Conservation (phyloP, 2,797 vertebrate genomes). For the Dendrocincla fuliginosa region DNA sequence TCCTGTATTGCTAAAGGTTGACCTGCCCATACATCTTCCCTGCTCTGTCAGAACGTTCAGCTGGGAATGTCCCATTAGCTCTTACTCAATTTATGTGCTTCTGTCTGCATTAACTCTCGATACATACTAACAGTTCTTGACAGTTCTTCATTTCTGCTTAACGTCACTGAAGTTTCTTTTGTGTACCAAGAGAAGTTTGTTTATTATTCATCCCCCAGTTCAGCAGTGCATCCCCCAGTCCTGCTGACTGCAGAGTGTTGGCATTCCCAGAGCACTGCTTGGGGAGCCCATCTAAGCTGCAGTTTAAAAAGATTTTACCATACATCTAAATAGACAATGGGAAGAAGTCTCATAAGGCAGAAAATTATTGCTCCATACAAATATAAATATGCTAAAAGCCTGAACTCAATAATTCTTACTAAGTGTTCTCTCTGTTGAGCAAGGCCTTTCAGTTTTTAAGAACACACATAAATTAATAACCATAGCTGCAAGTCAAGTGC, state of each 20-base stretch:
- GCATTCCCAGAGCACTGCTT: neutral
- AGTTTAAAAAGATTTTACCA: neutral
- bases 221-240: neutral
- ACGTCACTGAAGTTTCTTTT: neutral
- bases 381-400: neutral
- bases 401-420: neutral
- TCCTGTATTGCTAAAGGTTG: neutral
- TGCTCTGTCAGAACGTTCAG: neutral
- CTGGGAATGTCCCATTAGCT: neutral
- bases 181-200: neutral
- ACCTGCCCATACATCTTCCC: neutral
- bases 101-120: neutral
- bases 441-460: constrained; percentile 12
- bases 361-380: neutral
- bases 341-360: neutral
- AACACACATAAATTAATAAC: neutral
- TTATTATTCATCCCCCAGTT: neutral
- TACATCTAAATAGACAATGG: neutral
- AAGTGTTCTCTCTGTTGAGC: neutral
- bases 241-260: neutral
- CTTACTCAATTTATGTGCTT: neutral
- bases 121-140: neutral
- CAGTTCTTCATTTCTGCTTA: neutral
- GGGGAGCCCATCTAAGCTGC: neutral
- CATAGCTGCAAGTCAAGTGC: neutral